Percentiles rank a stretch among this genome's conserved stretches.
Evolutionary conservation across 64 coral and sea anemone genomes (phyloP).

Genomic region (Montipora sp.): DNA sequence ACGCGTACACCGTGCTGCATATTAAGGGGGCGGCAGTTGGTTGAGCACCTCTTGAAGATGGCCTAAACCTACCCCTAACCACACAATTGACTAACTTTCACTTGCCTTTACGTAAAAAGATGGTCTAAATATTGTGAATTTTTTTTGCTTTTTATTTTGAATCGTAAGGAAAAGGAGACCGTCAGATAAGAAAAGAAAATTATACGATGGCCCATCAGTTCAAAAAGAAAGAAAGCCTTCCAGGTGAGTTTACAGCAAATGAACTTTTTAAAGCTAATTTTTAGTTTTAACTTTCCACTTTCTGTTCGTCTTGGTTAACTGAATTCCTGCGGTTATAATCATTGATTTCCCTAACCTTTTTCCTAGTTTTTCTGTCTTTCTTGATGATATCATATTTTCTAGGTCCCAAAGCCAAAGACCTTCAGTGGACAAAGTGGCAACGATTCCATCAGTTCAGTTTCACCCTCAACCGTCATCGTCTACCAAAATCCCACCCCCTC

Average conservation of each 20-base stretch:
- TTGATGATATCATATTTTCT: background rate
- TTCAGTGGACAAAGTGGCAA: background rate
- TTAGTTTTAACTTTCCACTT: background rate
- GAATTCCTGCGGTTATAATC: too few species aligned
- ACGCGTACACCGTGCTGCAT: too few species aligned
- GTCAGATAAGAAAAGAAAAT: slow-evolving; percentile 11
- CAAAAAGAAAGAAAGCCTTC: slow-evolving; percentile 1
- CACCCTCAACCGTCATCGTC: background rate
- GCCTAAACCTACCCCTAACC: too few species aligned
- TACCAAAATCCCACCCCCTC: slow-evolving; percentile 50
- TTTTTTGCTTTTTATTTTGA: background rate
- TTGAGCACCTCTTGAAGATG: too few species aligned
- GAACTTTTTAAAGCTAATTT: too few species aligned
- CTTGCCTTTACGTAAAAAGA: background rate
- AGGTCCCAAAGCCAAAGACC: slow-evolving; percentile 19
- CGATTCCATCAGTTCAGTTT: slow-evolving; percentile 10
- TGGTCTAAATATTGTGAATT: background rate
- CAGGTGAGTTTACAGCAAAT: background rate
- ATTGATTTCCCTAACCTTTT: too few species aligned
- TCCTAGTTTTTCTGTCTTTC: too few species aligned
- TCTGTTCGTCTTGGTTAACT: background rate
- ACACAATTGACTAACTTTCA: background rate
- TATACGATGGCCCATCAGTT: background rate
- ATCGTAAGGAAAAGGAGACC: slow-evolving; percentile 21
- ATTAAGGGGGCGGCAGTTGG: too few species aligned